phyloP scores from a whole-genome alignment of 1,140 invertebrate species.

The Sitophilus oryzae region DNA sequence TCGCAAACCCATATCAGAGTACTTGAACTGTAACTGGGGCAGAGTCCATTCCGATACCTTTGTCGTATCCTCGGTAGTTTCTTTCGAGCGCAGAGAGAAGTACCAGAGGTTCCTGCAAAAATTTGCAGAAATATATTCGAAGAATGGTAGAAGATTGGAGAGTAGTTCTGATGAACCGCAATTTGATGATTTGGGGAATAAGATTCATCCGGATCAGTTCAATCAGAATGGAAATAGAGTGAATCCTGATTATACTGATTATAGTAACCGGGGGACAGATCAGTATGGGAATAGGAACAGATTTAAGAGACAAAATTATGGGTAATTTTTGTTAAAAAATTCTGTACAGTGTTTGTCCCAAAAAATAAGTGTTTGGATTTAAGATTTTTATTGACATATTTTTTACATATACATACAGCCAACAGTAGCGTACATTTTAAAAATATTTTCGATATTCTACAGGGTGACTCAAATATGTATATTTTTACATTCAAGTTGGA shows the following conservation, averaged over 20 bases:
- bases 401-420: no score
- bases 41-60: slow-evolving; percentile 79
- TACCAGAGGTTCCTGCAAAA: slow-evolving; percentile 57
- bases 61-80: slow-evolving; percentile 75
- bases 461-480: no score
- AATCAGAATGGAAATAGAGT: slow-evolving; percentile 13
- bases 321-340: slow-evolving; percentile 5
- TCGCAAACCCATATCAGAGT: slow-evolving; percentile 63
- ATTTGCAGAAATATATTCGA: slow-evolving; percentile 43
- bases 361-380: no score
- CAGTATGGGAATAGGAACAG: slow-evolving; percentile 30
- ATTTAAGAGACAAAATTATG: slow-evolving; percentile 33
- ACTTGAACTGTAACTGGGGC: slow-evolving; percentile 81
- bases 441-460: no score
- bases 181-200: slow-evolving; percentile 16
- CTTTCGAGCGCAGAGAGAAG: slow-evolving; percentile 51
- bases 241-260: slow-evolving; percentile 20
- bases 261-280: slow-evolving; percentile 10
- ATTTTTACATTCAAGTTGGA: no score
- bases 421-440: no score
- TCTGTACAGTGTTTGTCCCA: no score
- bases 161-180: background rate
- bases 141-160: slow-evolving; percentile 5
- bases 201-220: slow-evolving; percentile 14
- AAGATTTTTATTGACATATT: no score